Base-by-base conservation (phyloP, 53 echinoderm and acorn worm genomes). In the Stichopus horrens region DNA sequence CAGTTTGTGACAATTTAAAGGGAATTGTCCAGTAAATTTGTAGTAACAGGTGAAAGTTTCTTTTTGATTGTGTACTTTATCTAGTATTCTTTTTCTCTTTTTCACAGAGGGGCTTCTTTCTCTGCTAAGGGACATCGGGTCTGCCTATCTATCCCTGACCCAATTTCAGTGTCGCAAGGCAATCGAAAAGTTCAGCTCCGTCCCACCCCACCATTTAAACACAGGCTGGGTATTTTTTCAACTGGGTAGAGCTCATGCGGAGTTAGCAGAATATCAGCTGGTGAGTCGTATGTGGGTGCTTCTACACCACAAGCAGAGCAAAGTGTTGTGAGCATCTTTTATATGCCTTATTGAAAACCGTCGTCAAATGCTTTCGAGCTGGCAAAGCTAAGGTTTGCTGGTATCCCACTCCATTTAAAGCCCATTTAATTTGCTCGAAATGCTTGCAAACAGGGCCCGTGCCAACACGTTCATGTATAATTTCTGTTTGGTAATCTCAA, bases 141-240 rank as follows among this genome's bases (percentile, higher is more conserved):
- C 90, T 77, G 99, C 96, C 5, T 99, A 94, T 87, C 65, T 93
- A 10, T 86, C 93, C 4, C 91, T 99, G 19, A 93, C 96, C 65
- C 99, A 96, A 79, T 99, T 93, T 83, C 96, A 99, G 76, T 93
- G 96, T 75, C 89, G 91, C 56, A 99, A 96, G 75, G 99, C 99
- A 14, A 92, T 99, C 6, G 76, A 93, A n/a, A 86, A 86, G 56
- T 99, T 96, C 91, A 91, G 92, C 58, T 81, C 86, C 77, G 83
- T 99, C 20, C 94, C 96, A 58, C 94, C 94, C 55, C 99, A 96
- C 74, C 99, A 99, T 75, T 94, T 96, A 83, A 99, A 96, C 92
- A 99, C 99, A 9, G 94, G 91, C 76, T 99, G 96, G 96, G 94
- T 99, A 20, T 91, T 96, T 14, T 94, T 91, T 58, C 99, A 99